Base-by-base conservation (phyloP, 1,140 invertebrate genomes). In the Caenorhabditis briggsae region DNA sequence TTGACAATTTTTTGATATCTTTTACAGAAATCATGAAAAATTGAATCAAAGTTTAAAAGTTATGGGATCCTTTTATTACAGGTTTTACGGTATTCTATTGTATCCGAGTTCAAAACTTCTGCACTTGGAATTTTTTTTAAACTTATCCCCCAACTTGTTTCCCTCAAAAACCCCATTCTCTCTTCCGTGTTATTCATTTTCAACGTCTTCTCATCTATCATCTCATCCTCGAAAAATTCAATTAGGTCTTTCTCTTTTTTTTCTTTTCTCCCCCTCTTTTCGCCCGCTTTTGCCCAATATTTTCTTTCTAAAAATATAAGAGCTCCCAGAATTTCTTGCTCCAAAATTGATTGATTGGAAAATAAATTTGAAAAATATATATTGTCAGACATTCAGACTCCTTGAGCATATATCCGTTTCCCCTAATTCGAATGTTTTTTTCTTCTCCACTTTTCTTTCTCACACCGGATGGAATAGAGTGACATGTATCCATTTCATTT, bases 371-470 rank as follows among this genome's bases (percentile, higher is more conserved):
- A 33, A 33, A 33, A 33, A 33, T 33, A 33, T 33, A 33, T 33
- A 33, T 33, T 3, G 33, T 3, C 33, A 33, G 33, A 33, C 33
- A 33, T 33, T 33, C 33, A 33, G 33, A 33, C 33, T 33, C 3
- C 33, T 33, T 33, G 33, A 14, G n/a, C 50, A 78, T 12, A 50
- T 25, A 78, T 78, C 70, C 70, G 70, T 50, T 53, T 48, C 23
- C 70, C 33, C 70, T 78, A 78, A 78, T 78, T 78, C 70, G 46
- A 78, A 78, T 78, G 6, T 78, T n/a, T 78, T 46, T 78, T 50
- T 12, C 50, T 50, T 50, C 64, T 33, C 33, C 33, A 33, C 33
- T 33, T 33, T 33, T 33, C 33, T 33, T 33, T 33, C 11, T 70
- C 64, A 7, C 43, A 61, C 18, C 50, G 25, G 11, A 61, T 61